Percentiles rank a stretch among this genome's conserved stretches.
These are phyloP conservation scores for Acanthochromis polyacanthus DNA, from an alignment of 2,113 vertebrate genomes.

Conservation along the genomic window DNA sequence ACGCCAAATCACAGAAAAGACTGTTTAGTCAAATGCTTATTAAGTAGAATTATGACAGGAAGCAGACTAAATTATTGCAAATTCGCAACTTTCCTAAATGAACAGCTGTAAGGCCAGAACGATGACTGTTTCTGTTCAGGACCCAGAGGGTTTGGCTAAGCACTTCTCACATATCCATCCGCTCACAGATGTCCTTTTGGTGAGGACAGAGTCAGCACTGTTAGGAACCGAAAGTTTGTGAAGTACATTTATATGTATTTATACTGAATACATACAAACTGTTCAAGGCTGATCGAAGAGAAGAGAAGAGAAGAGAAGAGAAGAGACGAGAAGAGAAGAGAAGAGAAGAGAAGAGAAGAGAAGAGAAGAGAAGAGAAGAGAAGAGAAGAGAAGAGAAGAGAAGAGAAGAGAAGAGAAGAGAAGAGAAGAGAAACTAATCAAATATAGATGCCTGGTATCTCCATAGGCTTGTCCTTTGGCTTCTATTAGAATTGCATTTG, in stretches of 20 bases:
- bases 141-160: constrained; percentile 59
- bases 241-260: constrained; percentile 41
- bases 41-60: constrained; percentile 27
- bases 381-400: not conserved
- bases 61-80: constrained; percentile 38
- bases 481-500: constrained; percentile 73
- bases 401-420: not conserved
- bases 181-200: constrained; percentile 59
- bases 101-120: constrained; percentile 56
- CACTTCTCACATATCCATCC: constrained; percentile 66
- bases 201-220: constrained; percentile 35
- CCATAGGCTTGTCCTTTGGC: constrained; percentile 63
- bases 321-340: constrained; percentile 7
- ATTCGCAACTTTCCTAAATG: constrained; percentile 50
- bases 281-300: not conserved
- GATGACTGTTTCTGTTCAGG: constrained; percentile 51
- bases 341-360: not conserved
- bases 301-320: constrained; percentile 23
- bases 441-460: constrained; percentile 50
- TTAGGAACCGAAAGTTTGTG: constrained; percentile 13
- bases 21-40: not conserved
- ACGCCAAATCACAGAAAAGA: not conserved
- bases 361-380: not conserved
- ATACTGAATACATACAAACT: not conserved
- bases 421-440: constrained; percentile 19